phyloP scores from a whole-genome alignment of 1,140 invertebrate genomes.

The Leptonema lineaticorne region DNA sequence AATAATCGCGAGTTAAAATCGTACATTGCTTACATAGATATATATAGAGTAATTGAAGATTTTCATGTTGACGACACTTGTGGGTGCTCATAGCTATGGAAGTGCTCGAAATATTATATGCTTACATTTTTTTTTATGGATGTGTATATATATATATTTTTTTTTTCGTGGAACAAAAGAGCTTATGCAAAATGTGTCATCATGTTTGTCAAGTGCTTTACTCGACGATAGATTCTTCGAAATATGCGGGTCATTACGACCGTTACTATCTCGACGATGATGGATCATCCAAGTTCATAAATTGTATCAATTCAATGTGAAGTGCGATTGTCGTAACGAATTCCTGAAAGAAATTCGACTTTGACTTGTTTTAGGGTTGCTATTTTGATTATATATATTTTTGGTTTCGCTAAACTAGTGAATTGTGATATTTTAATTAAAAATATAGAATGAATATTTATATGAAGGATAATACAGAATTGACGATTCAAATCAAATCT shows the following conservation, averaged over 20 bases:
- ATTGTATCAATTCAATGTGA: background rate
- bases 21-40: too few species aligned
- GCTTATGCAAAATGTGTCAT: constrained; percentile 20
- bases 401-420: background rate
- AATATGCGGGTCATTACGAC: constrained; percentile 26
- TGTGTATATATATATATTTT: too few species aligned
- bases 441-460: too few species aligned
- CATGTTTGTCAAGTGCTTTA: background rate
- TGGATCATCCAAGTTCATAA: background rate
- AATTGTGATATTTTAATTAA: too few species aligned
- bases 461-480: too few species aligned
- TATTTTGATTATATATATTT: background rate
- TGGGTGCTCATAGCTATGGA: background rate
- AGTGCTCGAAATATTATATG: background rate
- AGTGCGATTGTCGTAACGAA: too few species aligned
- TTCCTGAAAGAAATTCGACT: too few species aligned
- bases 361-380: background rate
- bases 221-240: background rate
- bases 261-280: background rate
- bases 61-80: background rate
- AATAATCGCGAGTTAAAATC: background rate
- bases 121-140: background rate
- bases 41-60: background rate
- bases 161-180: constrained; percentile 2
- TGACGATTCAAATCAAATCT: too few species aligned